Conservation (phyloP, 2,113 vertebrate species). For the Pandion haliaetus region DNA sequence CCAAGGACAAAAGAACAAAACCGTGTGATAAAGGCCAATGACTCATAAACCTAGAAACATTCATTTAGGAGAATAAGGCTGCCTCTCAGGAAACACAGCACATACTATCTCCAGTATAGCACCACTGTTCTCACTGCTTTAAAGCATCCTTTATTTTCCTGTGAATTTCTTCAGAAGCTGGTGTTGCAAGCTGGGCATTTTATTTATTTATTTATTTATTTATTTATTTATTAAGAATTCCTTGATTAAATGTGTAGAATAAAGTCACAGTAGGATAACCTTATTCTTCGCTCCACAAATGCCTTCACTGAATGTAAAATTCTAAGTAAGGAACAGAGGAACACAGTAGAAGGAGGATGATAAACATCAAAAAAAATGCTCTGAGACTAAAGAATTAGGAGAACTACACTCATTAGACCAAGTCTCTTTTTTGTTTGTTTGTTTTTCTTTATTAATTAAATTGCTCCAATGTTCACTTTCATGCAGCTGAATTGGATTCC, state of each 20-base stretch:
- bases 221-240: background rate
- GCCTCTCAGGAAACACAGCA: background rate
- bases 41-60: background rate
- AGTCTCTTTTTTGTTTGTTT: background rate
- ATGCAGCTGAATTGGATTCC: background rate
- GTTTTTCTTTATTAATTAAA: background rate
- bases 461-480: background rate
- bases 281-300: background rate
- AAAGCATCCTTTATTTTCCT: background rate
- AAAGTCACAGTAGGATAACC: background rate
- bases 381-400: background rate
- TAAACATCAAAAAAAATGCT: background rate
- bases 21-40: background rate
- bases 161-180: background rate
- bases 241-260: background rate
- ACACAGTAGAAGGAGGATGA: background rate
- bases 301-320: background rate
- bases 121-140: background rate
- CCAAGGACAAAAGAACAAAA: background rate
- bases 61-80: background rate
- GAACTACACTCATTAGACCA: background rate
- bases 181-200: background rate
- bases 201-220: background rate
- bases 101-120: background rate
- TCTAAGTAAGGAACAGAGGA: background rate